Evolutionary conservation across 2,888 invertebrate species (phyloP).

Genomic region (Resseliella maxima): DNA sequence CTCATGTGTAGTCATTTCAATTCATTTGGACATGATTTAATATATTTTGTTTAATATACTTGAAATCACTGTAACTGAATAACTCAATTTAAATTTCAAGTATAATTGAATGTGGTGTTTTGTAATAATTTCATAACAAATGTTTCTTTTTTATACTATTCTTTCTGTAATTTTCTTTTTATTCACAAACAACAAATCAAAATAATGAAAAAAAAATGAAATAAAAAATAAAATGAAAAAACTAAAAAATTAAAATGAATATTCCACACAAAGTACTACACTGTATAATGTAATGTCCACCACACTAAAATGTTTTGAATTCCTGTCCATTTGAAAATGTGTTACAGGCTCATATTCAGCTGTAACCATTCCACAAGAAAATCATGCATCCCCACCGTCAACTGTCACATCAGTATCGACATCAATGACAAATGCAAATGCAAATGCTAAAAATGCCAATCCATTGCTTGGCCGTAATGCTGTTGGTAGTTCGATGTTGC

Average conservation of each 20-base stretch:
- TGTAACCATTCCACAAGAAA: slow-evolving; percentile 57
- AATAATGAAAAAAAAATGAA: too few species aligned
- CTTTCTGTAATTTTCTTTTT: too few species aligned
- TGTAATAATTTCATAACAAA: slow-evolving; percentile 13
- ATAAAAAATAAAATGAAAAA: neutral
- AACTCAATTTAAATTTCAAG: neutral
- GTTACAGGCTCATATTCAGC: slow-evolving; percentile 61
- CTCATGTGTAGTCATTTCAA: slow-evolving; percentile 17
- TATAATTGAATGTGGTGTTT: slow-evolving; percentile 27
- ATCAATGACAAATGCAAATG: slow-evolving; percentile 55
- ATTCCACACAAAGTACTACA: neutral
- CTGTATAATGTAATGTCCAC: too few species aligned
- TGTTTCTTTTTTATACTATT: neutral
- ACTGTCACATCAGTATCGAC: slow-evolving; percentile 56
- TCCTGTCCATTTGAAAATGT: slow-evolving; percentile 60
- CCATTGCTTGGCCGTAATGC: slow-evolving; percentile 57
- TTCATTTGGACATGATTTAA: slow-evolving; percentile 41
- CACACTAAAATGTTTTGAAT: slow-evolving; percentile 58
- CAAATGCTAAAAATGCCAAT: slow-evolving; percentile 27
- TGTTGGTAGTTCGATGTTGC: slow-evolving; percentile 66
- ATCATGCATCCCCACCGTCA: slow-evolving; percentile 56
- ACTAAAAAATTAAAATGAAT: neutral
- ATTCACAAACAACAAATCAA: neutral
- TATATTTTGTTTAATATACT: neutral
- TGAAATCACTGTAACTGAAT: neutral